Conservation (phyloP, 2,797 vertebrate species). For the Lutra lutra region DNA sequence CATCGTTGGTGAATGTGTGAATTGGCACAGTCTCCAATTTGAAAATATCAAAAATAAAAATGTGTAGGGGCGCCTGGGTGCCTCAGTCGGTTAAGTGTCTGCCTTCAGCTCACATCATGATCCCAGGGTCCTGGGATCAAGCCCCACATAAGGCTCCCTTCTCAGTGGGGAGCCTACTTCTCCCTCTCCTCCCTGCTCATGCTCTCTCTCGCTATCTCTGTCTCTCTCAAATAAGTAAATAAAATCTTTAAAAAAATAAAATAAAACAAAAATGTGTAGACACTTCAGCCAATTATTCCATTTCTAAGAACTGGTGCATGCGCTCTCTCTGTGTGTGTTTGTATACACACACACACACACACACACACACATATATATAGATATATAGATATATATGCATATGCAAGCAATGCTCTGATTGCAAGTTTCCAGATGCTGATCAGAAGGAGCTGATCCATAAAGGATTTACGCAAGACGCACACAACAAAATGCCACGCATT, state of each 20-base stretch:
- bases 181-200: not conserved
- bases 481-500: slow-evolving; percentile 6
- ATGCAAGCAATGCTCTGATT: not conserved
- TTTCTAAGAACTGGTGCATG: not conserved
- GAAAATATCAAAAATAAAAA: slow-evolving; percentile 37
- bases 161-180: not conserved
- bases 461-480: not conserved
- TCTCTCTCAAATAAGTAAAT: not conserved
- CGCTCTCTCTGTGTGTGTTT: too few species aligned
- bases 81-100: not conserved
- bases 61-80: not conserved
- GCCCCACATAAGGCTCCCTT: not conserved
- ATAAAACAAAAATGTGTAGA: not conserved
- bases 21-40: not conserved
- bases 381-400: not conserved
- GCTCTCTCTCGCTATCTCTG: not conserved
- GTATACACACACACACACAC: too few species aligned
- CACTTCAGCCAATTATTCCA: slow-evolving; percentile 54
- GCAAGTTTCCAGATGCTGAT: not conserved
- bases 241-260: not conserved
- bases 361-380: too few species aligned
- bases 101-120: not conserved
- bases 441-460: not conserved
- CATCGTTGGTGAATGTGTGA: not conserved
- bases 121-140: not conserved